A percentile compares a stretch with the other conserved stretches of the same genome.
Conservation (phyloP, 2,113 vertebrate species). For the Cyanocitta stelleri region DNA sequence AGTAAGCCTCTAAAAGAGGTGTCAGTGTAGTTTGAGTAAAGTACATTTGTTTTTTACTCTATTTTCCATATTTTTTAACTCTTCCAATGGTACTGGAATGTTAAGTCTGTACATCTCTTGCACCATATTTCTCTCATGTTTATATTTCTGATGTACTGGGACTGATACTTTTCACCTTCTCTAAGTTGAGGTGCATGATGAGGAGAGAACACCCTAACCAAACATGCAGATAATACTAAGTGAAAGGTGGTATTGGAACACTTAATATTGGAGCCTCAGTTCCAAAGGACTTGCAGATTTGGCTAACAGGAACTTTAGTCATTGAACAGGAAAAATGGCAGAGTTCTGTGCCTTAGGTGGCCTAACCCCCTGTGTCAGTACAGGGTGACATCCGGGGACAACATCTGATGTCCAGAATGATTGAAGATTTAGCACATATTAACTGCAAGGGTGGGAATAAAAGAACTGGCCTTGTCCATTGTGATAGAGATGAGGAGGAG, state of each 20-base stretch:
- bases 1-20: constrained; percentile 59
- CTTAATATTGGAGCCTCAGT: not conserved
- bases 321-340: not conserved
- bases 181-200: not conserved
- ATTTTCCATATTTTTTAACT: constrained; percentile 48
- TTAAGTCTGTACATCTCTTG: not conserved
- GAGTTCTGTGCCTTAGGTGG: not conserved
- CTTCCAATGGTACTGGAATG: not conserved
- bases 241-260: not conserved
- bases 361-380: not conserved
- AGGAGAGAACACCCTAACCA: not conserved
- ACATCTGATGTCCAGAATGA: not conserved
- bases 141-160: not conserved
- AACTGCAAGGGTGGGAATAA: not conserved
- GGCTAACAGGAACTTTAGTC: not conserved
- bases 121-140: not conserved
- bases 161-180: not conserved
- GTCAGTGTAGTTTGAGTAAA: not conserved
- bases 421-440: not conserved
- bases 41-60: constrained; percentile 35
- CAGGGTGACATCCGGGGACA: not conserved
- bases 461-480: not conserved
- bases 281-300: not conserved
- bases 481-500: not conserved
- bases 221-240: not conserved